These are phyloP conservation scores for Phyllostomus hastatus DNA, from an alignment of 2,113 vertebrate species.

Conservation along the genomic window DNA sequence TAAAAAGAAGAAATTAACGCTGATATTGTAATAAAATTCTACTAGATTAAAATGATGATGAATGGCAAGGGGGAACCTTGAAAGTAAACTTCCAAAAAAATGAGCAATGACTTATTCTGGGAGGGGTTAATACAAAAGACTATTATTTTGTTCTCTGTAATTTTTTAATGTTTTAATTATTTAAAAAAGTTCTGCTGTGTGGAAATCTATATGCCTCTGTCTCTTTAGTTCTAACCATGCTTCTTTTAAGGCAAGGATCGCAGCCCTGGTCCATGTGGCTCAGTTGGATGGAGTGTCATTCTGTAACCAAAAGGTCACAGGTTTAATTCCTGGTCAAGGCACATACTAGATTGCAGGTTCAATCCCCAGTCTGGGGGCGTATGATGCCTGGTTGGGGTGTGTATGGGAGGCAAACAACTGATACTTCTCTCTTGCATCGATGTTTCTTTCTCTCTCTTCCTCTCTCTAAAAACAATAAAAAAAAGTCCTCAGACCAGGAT, in stretches of 20 bases:
- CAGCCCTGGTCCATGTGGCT: too few relatives aligned
- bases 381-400: too few relatives aligned
- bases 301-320: too few relatives aligned
- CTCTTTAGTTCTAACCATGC: neutral
- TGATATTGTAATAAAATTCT: neutral
- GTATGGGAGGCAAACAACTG: too few relatives aligned
- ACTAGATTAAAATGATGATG: neutral
- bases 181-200: neutral
- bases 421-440: too few relatives aligned
- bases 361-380: too few relatives aligned
- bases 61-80: neutral
- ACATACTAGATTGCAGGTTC: too few relatives aligned
- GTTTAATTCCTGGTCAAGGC: too few relatives aligned
- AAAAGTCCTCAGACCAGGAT: too few relatives aligned
- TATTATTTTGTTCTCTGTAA: neutral
- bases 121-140: neutral
- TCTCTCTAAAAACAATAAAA: too few relatives aligned
- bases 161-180: neutral
- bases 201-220: neutral
- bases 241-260: neutral
- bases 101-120: neutral
- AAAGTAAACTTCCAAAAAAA: neutral
- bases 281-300: neutral
- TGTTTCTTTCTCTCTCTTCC: too few relatives aligned
- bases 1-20: slow-evolving; percentile 1